phyloP scores from a whole-genome alignment of 2,888 invertebrate genomes.

The Erebia ligea region DNA sequence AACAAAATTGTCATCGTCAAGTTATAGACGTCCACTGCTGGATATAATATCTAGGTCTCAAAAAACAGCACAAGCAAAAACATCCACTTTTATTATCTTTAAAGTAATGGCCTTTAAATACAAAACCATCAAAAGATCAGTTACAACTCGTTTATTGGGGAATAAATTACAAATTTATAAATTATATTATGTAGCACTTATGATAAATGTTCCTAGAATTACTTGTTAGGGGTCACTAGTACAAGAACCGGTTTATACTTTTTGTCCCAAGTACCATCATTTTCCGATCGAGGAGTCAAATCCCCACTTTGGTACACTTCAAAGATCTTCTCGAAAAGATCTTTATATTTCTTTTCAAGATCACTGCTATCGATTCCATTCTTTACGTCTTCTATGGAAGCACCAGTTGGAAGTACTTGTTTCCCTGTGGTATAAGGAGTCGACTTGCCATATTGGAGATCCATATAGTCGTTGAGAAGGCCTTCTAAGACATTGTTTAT shows the following conservation, averaged over 20 bases:
- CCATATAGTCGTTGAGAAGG: slow-evolving; percentile 72
- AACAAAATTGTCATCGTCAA: too few species aligned
- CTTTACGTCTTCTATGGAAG: slow-evolving; percentile 61
- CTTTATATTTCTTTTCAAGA: slow-evolving; percentile 58
- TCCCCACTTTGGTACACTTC: slow-evolving; percentile 64
- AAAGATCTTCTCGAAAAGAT: slow-evolving; percentile 63
- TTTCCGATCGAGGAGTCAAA: slow-evolving; percentile 57
- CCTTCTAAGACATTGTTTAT: slow-evolving; percentile 67
- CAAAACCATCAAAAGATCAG: neutral
- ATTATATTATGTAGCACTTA: slow-evolving; percentile 13
- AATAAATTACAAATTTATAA: slow-evolving; percentile 21
- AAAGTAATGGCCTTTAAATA: neutral
- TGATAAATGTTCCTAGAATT: slow-evolving; percentile 34
- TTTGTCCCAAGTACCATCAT: slow-evolving; percentile 67
- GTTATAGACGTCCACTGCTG: too few species aligned
- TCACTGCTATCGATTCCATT: slow-evolving; percentile 55
- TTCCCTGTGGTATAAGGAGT: slow-evolving; percentile 74
- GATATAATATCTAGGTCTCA: too few species aligned
- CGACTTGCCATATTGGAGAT: slow-evolving; percentile 65
- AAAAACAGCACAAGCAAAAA: too few species aligned
- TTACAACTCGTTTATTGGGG: slow-evolving; percentile 26
- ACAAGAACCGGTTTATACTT: slow-evolving; percentile 67
- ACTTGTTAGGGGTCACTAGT: slow-evolving; percentile 60
- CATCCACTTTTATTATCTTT: too few species aligned
- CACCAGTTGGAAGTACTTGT: slow-evolving; percentile 60